Evolutionary conservation across 2,888 invertebrate species (phyloP), one percentile per base, ranked within the genome.

Genomic region (Eilema griseolum): DNA sequence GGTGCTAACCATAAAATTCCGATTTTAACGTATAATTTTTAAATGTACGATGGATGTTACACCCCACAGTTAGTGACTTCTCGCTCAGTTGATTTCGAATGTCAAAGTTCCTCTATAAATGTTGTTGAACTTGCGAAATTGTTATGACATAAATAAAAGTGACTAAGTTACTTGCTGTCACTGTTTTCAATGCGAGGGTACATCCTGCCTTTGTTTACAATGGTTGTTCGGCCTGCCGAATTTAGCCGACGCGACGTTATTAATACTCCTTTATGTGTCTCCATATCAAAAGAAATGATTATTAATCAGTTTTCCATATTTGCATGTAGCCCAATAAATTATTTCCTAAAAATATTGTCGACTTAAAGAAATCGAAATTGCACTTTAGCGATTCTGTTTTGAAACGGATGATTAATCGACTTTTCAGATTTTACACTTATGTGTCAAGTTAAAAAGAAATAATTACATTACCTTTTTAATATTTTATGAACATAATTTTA

Each of bases 201-300:
- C 84, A 90, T 90, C 89, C 90, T 90, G 88, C 78, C 86, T 88
- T 91, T 91, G 90, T 90, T 84, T 83, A 74, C 73, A 74, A 73
- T 81, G 83, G 79, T 85, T 83, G 80, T 79, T 82, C 83, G 79
- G 83, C 79, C 84, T 78, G 83, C 85, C 84, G 81, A 89, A 88
- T 85, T 83, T 78, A 84, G 80, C 79, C 75, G 82, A 80, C 71
- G 77, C 73, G 79, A 79, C 81, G 82, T 82, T 72, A 83, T 81
- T 79, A 80, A 80, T 75, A 71, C 73, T 75, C 71, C 76, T 71
- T 85, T 81, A 73, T 81, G 79, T 77, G 75, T 66, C 52, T 52
- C 64, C 69, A 71, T 75, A 78, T 66, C 67, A 67, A 67, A 74
- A 76, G 74, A 69, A 81, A 81, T 79, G 76, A 75, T 78, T 74